Percentiles rank a stretch among this genome's conserved stretches.
Conservation (phyloP, 2,888 invertebrate species). For the Epistrophe grossulariae region DNA sequence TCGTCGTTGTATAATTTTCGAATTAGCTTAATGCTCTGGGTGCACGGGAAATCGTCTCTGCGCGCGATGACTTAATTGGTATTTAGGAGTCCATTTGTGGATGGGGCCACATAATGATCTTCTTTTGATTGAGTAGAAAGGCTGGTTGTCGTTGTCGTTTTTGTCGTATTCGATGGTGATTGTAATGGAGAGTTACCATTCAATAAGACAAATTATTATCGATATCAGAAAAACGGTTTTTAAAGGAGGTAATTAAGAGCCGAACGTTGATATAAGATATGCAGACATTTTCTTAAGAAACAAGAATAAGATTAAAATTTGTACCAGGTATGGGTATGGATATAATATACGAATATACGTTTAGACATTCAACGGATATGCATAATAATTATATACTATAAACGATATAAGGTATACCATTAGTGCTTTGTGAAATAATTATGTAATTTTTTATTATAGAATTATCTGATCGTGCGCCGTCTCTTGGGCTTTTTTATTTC, state of each 20-base stretch:
- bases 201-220: constrained; percentile 75
- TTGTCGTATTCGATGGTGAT: constrained; percentile 40
- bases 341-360: not conserved
- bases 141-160: constrained; percentile 46
- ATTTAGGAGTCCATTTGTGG: constrained; percentile 70
- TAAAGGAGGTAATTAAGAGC: constrained; percentile 67
- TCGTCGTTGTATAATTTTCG: constrained; percentile 70
- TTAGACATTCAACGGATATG: no score
- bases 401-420: constrained; percentile 40
- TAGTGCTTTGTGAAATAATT: constrained; percentile 46
- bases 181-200: constrained; percentile 69
- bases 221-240: constrained; percentile 69
- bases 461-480: constrained; percentile 23
- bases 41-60: constrained; percentile 65
- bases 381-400: not conserved
- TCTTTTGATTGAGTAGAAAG: constrained; percentile 62
- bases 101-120: constrained; percentile 67
- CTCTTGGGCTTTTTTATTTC: not conserved
- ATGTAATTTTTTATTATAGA: constrained; percentile 42
- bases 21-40: constrained; percentile 73
- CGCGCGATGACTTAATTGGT: constrained; percentile 72
- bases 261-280: constrained; percentile 33
- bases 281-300: constrained; percentile 14
- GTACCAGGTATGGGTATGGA: not conserved
- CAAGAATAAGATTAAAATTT: not conserved